phyloP scores from a whole-genome alignment of 2,888 invertebrate genomes.

The Ectobius pallidus region DNA sequence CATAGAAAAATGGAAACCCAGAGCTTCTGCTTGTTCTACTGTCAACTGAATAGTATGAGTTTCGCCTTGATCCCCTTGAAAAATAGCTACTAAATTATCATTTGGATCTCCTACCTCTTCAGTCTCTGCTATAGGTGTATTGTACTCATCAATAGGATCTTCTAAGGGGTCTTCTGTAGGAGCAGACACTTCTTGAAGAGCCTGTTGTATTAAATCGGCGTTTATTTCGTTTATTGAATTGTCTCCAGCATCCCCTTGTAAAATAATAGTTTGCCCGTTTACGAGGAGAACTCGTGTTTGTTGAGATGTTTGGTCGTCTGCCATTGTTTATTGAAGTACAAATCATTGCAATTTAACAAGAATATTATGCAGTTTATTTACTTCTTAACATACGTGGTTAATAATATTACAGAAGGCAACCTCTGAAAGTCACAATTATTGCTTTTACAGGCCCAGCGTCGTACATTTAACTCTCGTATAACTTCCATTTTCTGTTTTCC shows the following conservation, averaged over 20 bases:
- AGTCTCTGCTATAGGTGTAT: conserved; percentile 7
- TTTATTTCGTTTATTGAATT: conserved; percentile 42
- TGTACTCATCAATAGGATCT: background rate
- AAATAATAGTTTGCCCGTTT: conserved; percentile 43
- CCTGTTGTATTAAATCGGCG: conserved; percentile 43
- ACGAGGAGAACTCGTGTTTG: conserved; percentile 44
- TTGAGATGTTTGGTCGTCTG: conserved; percentile 41
- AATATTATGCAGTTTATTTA: background rate
- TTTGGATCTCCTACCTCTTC: conserved; percentile 24
- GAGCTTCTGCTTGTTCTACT: conserved; percentile 52
- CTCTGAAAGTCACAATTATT: background rate
- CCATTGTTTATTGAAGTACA: conserved; percentile 40
- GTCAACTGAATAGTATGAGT: conserved; percentile 53
- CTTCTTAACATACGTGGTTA: background rate
- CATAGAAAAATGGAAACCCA: conserved; percentile 53
- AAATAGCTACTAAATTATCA: conserved; percentile 38
- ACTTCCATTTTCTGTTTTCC: conserved; percentile 27
- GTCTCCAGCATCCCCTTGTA: conserved; percentile 41
- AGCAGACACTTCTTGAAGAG: conserved; percentile 41
- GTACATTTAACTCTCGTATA: background rate
- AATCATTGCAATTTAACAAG: conserved; percentile 26
- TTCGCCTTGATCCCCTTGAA: conserved; percentile 43
- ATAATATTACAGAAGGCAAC: background rate
- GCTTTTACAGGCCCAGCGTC: background rate
- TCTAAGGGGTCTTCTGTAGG: conserved; percentile 32